These are phyloP conservation scores for Mythimna lalbum DNA, from an alignment of 2,888 invertebrate species.

Conservation along the genomic window DNA sequence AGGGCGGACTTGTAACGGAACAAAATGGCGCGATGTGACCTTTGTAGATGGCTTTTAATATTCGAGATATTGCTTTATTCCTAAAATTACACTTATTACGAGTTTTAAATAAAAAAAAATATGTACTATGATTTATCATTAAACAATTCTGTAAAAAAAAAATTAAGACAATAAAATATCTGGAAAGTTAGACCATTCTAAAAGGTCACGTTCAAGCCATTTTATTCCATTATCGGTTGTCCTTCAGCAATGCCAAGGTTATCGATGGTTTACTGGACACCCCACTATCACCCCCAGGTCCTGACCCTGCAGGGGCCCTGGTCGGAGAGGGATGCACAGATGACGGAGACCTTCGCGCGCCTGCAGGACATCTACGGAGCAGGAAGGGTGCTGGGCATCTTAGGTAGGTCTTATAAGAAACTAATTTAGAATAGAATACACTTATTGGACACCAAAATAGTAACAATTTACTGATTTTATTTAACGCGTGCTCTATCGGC, in stretches of 20 bases:
- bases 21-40: conserved; percentile 1
- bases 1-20: conserved; percentile 1
- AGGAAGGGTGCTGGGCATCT: conserved; percentile 90
- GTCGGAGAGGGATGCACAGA: conserved; percentile 91
- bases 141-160: not conserved
- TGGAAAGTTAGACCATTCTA: not conserved
- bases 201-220: not conserved
- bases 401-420: conserved; percentile 77
- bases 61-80: conserved; percentile 5
- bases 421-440: not conserved
- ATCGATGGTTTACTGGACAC: conserved; percentile 40
- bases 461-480: not conserved
- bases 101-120: not conserved
- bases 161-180: not conserved
- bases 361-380: conserved; percentile 90
- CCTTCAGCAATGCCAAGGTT: conserved; percentile 9
- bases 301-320: conserved; percentile 90
- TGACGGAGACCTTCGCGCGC: conserved; percentile 90
- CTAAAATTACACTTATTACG: not conserved
- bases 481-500: too few species aligned
- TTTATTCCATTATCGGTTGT: conserved; percentile 2
- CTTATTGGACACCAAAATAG: too few species aligned
- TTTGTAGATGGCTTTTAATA: not conserved
- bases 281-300: conserved; percentile 78
- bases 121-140: not conserved